Evolutionary conservation across 2,888 invertebrate species (phyloP), one percentile per base, ranked within the genome.

Genomic region (Thalpophila matura): DNA sequence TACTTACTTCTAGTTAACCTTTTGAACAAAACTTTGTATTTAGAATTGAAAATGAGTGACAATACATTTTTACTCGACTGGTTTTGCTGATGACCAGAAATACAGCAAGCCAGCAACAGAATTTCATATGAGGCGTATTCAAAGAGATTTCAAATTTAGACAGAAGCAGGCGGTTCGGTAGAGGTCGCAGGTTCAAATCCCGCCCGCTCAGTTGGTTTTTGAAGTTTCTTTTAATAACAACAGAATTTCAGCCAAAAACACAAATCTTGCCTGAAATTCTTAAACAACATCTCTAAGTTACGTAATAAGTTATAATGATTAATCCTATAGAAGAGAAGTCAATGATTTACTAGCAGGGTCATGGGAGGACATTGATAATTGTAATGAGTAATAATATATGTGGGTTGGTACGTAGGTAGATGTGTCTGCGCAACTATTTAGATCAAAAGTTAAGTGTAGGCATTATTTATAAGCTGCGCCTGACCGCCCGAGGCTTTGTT

Each of bases 321-420:
- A 18, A 59, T 27, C 37, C 35, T 24, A 37, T 38, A 9, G 4
- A 35, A 0, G 16, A 29, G 18, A 38, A 68, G 67, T 68, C 67
- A 68, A 73, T 50, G 74, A 50, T 27, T 68, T 73, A 33, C 18
- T 5, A 2, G 16, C 10, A 42, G 31, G 68, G 38, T 68, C 68
- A 68, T 67, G 74, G 74, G 26, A 68, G 74, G 46, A 1, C 58
- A 18, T 74, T 68, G 74, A 49, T 68, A 74, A 74, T 68, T 68
- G 29, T 31, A 22, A 49, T 51, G 50, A 63, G 42, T 29, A 42
- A 26, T 55, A 22, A 20, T 42, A 27, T 31, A 40, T 47, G 68
- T 68, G 68, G 68, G 68, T 10, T 33, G 57, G n/a, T 6, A 42
- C 26, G 46, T 74, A 66, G 40, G 68, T 14, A 24, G 67, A 7